phyloP scores from a whole-genome alignment of 2,797 vertebrate species.

The Euthynnus affinis region DNA sequence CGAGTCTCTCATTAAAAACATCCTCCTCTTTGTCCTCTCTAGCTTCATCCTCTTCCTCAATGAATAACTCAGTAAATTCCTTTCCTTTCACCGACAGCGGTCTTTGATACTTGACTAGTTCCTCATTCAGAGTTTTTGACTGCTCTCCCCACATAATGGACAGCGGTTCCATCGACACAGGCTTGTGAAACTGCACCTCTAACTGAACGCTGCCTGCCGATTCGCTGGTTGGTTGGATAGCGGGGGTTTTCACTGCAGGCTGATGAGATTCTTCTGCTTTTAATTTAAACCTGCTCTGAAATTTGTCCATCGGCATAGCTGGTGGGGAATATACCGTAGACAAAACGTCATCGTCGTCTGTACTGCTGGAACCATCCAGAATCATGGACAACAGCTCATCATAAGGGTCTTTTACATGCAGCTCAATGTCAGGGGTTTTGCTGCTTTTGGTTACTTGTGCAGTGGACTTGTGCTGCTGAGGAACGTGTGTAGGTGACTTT shows the following conservation, averaged over 20 bases:
- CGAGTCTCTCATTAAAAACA: slow-evolving; percentile 76
- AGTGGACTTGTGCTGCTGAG: slow-evolving; percentile 25
- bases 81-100: slow-evolving; percentile 66
- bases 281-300: slow-evolving; percentile 38
- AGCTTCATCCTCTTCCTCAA: slow-evolving; percentile 92
- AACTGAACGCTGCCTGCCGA: slow-evolving; percentile 19
- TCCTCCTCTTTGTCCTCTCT: slow-evolving; percentile 61
- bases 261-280: slow-evolving; percentile 36
- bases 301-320: neutral
- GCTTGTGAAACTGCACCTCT: slow-evolving; percentile 58
- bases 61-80: slow-evolving; percentile 87
- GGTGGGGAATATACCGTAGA: slow-evolving; percentile 21
- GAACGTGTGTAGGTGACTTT: slow-evolving; percentile 21
- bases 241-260: slow-evolving; percentile 3
- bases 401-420: slow-evolving; percentile 73
- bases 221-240: neutral
- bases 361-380: slow-evolving; percentile 50
- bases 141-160: slow-evolving; percentile 56
- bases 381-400: slow-evolving; percentile 74
- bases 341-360: slow-evolving; percentile 25
- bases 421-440: slow-evolving; percentile 36
- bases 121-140: slow-evolving; percentile 53
- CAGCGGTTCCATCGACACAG: slow-evolving; percentile 55
- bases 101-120: slow-evolving; percentile 66
- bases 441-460: slow-evolving; percentile 16